Percentiles rank a stretch among this genome's conserved stretches.
Evolutionary conservation across 2,888 invertebrate genomes (phyloP).

Genomic region (Pollenia amentaria): DNA sequence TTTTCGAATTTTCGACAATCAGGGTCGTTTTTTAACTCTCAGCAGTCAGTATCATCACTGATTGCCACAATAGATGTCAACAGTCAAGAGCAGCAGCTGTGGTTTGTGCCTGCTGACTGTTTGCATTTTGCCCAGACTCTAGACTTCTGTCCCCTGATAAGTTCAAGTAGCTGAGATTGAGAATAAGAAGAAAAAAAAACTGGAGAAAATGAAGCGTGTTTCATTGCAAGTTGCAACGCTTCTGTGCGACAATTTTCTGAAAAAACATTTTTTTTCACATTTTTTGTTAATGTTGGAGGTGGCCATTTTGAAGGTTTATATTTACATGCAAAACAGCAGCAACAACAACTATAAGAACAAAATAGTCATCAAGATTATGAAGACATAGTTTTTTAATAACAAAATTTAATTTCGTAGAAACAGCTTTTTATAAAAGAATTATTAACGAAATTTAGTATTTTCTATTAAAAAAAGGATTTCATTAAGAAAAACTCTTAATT

Average conservation of each 20-base stretch:
- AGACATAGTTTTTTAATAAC: background rate
- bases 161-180: conserved; percentile 10
- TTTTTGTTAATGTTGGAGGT: conserved; percentile 31
- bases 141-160: background rate
- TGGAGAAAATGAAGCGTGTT: conserved; percentile 53
- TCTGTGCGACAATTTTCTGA: conserved; percentile 69
- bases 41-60: conserved; percentile 55
- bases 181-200: background rate
- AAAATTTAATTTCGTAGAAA: no score
- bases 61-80: conserved; percentile 70
- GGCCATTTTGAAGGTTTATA: conserved; percentile 50
- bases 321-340: conserved; percentile 51
- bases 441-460: no score
- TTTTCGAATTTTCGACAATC: conserved; percentile 56
- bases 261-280: background rate
- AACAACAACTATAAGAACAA: conserved; percentile 1
- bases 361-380: conserved; percentile 43
- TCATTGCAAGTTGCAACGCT: conserved; percentile 62
- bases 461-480: no score
- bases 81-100: conserved; percentile 53
- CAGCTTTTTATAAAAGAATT: no score
- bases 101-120: conserved; percentile 9
- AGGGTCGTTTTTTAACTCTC: conserved; percentile 53
- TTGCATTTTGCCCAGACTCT: conserved; percentile 2
- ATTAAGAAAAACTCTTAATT: no score